A percentile compares a stretch with the other conserved stretches of the same genome.
These are phyloP conservation scores for Mirounga angustirostris DNA, from an alignment of 2,113 vertebrate genomes.

Conservation along the genomic window DNA sequence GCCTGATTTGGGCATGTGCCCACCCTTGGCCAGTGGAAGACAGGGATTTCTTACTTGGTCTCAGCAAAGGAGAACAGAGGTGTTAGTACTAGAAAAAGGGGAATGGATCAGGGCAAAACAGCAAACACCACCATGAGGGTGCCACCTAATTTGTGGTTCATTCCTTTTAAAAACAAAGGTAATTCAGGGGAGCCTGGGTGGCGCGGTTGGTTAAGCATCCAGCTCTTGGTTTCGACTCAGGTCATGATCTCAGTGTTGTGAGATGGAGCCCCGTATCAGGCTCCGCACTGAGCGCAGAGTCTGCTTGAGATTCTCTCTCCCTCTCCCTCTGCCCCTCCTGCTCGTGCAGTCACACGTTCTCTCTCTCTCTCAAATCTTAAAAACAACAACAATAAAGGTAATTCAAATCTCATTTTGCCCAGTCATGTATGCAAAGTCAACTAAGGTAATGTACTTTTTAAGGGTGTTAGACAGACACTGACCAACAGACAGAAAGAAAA, in stretches of 20 bases:
- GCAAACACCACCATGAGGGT: neutral
- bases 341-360: neutral
- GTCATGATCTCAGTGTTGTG: neutral
- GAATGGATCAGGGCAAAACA: neutral
- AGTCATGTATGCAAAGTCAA: neutral
- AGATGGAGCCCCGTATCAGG: neutral
- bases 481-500: neutral
- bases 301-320: neutral
- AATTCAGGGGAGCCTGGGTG: neutral
- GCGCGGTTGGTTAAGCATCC: neutral
- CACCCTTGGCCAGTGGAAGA: neutral
- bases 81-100: neutral
- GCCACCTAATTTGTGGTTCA: neutral
- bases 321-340: neutral
- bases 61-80: neutral
- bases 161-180: conserved; percentile 18
- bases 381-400: neutral
- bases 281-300: neutral
- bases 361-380: neutral
- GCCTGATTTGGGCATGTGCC: conserved; percentile 55
- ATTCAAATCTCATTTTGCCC: neutral
- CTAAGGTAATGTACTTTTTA: neutral
- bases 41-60: neutral
- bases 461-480: neutral
- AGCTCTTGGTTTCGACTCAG: neutral